A percentile compares a stretch with the other conserved stretches of the same genome.
These are phyloP conservation scores for Timema podura DNA, from an alignment of 2,888 invertebrate species.

Conservation along the genomic window DNA sequence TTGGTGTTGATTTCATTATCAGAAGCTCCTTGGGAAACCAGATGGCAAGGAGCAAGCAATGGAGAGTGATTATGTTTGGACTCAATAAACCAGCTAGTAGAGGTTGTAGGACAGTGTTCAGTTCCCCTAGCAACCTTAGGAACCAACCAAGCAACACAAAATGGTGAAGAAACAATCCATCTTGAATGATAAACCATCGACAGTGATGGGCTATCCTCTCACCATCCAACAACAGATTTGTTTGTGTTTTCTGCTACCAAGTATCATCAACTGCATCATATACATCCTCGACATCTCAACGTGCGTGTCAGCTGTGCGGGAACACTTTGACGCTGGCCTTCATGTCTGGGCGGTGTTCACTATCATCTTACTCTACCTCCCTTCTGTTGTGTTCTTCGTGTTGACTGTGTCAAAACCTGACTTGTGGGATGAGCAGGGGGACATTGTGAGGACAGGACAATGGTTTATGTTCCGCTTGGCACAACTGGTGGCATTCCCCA, in stretches of 20 bases:
- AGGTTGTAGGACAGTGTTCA: too few relatives aligned
- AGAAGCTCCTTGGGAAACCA: too few relatives aligned
- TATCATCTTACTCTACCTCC: conserved; percentile 49
- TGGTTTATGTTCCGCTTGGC: conserved; percentile 35
- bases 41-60: too few relatives aligned
- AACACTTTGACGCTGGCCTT: conserved; percentile 45
- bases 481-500: conserved; percentile 54
- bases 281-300: conserved; percentile 64
- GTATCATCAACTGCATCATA: conserved; percentile 55
- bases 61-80: too few relatives aligned
- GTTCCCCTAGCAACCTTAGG: too few relatives aligned
- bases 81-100: too few relatives aligned
- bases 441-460: neutral
- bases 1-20: too few relatives aligned
- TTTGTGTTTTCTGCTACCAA: conserved; percentile 53
- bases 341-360: conserved; percentile 44
- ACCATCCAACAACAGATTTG: conserved; percentile 47
- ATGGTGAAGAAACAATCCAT: conserved; percentile 23
- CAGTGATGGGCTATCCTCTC: conserved; percentile 30
- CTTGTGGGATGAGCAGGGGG: conserved; percentile 39
- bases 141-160: too few relatives aligned
- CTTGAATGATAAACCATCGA: conserved; percentile 29
- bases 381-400: conserved; percentile 50
- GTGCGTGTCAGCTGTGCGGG: conserved; percentile 61
- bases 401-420: conserved; percentile 44